Base-by-base conservation (phyloP, 2,797 vertebrate genomes). In the Mus spretus region DNA sequence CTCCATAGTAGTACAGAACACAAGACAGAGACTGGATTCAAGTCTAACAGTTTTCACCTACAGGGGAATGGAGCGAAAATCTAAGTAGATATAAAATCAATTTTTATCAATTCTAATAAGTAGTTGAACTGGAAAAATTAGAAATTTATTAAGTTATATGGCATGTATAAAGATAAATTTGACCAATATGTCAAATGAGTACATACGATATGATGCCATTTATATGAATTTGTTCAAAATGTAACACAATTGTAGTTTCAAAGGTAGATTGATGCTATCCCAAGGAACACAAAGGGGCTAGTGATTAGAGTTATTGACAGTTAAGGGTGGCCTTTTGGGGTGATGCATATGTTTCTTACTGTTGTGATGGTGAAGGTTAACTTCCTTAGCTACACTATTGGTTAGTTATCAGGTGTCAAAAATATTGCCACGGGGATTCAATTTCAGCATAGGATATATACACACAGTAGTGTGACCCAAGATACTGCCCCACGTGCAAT, bases 101-200 rank as follows among this genome's bases (percentile, higher is more conserved):
- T 65, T 50, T 44, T 55, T 50, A 88, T 2, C 15, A 80, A 50
- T 40, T 95, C 72, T 50, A 20, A 22, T 55, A 81, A 96, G 24
- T 81, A 15, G 15, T 28, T 90, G 40, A 95, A 95, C 19, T 34
- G 55, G 34, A 8, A 61, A 3, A 3, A 8, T 31, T 31, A 83
- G 44, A 89, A 93, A 89, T 84, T 72, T n/a, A 26, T 94, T 34
- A 84, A 81, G 17, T 92, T 67, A 74, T 70, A 8, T 77, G 12
- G 67, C 83, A 19, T 15, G 15, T 31, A 84, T 65, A 93, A 93
- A 85, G 28, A 40, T 55, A 4, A 90, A 47, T 78, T 55, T 26
- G 37, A 4, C 1, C n/a, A 72, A 26, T 12, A 17, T 90, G 26
- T 50, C 59, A 61, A 47, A n/a, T 89, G n/a, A 93, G 13, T 44